Percentiles rank a stretch among this genome's conserved stretches.
Conservation (phyloP, 2,113 vertebrate genomes). For the Grammomys dolichurus region DNA sequence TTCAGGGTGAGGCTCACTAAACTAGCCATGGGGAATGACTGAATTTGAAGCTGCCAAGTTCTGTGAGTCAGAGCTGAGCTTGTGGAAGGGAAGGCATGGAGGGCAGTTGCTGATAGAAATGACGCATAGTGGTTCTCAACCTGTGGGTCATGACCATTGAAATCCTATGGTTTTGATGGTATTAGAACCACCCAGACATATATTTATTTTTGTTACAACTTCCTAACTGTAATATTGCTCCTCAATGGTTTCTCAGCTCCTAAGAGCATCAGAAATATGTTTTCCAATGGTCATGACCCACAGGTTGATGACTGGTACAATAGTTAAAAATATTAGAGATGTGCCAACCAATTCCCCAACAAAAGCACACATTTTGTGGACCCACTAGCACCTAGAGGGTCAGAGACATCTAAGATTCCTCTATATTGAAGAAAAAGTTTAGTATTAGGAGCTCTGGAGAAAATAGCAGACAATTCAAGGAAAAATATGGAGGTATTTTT, state of each 20-base stretch:
- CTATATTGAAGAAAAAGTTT: too few species aligned
- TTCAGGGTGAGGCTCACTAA: conserved; percentile 48
- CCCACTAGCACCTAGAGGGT: neutral
- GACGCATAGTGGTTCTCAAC: neutral
- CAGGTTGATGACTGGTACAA: neutral
- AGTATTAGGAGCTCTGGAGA: too few species aligned
- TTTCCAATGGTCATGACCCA: neutral
- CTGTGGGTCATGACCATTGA: neutral
- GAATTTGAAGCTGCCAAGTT: neutral
- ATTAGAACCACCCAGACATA: neutral
- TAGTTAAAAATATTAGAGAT: neutral
- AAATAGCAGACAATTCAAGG: too few species aligned
- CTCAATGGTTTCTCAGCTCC: neutral
- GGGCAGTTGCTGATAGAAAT: neutral
- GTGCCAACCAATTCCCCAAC: neutral
- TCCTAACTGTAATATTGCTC: neutral
- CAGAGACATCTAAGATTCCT: neutral
- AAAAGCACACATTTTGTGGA: neutral
- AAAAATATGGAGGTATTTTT: too few species aligned
- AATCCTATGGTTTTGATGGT: neutral
- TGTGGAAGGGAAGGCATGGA: neutral
- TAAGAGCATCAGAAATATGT: neutral
- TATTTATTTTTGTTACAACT: neutral
- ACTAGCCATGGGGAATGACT: neutral
- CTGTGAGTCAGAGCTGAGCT: neutral